Conservation (phyloP, 2,888 invertebrate species). For the Chesias legatella region DNA sequence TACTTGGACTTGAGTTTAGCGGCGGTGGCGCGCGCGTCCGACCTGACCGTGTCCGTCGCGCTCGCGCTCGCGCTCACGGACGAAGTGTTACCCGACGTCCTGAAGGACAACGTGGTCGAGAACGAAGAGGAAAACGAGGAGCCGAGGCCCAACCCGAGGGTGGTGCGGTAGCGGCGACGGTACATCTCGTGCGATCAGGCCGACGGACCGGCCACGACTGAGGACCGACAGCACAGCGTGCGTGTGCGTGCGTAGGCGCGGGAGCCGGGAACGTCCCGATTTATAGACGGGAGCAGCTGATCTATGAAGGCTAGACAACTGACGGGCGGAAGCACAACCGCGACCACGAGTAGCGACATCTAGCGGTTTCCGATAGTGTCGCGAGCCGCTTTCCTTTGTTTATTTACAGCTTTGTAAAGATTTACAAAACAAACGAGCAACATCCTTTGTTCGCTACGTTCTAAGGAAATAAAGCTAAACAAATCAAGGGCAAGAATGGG, state of each 20-base stretch:
- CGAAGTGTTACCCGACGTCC: slow-evolving; percentile 46
- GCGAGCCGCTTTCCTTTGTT: too few relatives aligned
- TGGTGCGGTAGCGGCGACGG: slow-evolving; percentile 72
- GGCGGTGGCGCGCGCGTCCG: slow-evolving; percentile 72
- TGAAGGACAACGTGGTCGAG: slow-evolving; percentile 65
- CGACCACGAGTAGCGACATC: slow-evolving; percentile 17
- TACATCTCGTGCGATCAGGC: slow-evolving; percentile 57
- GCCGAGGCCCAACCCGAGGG: slow-evolving; percentile 68
- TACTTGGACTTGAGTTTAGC: slow-evolving; percentile 74
- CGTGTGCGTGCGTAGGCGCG: slow-evolving; percentile 51
- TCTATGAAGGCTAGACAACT: slow-evolving; percentile 41
- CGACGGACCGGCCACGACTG: slow-evolving; percentile 59
- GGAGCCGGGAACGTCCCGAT: slow-evolving; percentile 68
- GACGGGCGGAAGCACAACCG: slow-evolving; percentile 42
- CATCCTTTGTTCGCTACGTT: too few relatives aligned
- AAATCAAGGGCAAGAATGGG: too few relatives aligned
- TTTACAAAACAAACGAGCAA: too few relatives aligned
- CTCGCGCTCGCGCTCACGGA: slow-evolving; percentile 7
- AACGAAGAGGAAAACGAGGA: slow-evolving; percentile 67
- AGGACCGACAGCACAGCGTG: slow-evolving; percentile 24
- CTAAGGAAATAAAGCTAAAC: too few relatives aligned
- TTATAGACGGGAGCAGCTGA: slow-evolving; percentile 59
- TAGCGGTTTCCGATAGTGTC: slow-evolving; percentile 11
- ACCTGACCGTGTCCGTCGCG: slow-evolving; percentile 56
- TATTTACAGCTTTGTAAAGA: too few relatives aligned